Conservation (phyloP, 1,140 invertebrate genomes). For the Ceratoteleas bidentatus region DNA sequence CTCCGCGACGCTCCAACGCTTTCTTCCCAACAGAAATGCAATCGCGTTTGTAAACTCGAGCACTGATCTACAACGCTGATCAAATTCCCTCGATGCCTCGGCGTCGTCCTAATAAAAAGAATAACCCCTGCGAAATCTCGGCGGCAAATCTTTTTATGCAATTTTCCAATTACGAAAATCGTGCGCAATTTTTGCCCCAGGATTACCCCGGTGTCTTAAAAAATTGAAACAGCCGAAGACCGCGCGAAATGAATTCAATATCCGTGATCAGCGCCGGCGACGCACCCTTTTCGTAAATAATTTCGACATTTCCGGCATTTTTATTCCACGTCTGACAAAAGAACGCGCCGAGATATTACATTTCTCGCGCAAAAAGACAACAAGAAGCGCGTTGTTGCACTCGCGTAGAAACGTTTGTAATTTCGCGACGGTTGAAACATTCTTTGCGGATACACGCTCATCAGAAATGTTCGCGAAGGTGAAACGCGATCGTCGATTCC, state of each 20-base stretch:
- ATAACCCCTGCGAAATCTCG: background rate
- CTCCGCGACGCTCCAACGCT: no score
- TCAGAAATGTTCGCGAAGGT: background rate
- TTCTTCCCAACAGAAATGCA: background rate
- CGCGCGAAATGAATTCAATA: slow-evolving; percentile 8
- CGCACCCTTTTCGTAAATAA: slow-evolving; percentile 18
- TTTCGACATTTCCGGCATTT: slow-evolving; percentile 20
- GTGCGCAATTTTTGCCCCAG: slow-evolving; percentile 5
- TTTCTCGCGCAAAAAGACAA: slow-evolving; percentile 20
- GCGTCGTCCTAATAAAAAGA: slow-evolving; percentile 5
- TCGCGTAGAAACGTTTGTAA: background rate
- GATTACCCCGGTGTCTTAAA: background rate
- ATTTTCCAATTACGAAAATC: slow-evolving; percentile 31
- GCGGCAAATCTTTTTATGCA: slow-evolving; percentile 10
- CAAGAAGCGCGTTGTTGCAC: slow-evolving; percentile 12
- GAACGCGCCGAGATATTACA: slow-evolving; percentile 20
- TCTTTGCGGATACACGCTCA: background rate
- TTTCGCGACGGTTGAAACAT: slow-evolving; percentile 10
- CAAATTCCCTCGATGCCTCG: background rate
- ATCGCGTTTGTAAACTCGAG: background rate
- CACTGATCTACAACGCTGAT: background rate
- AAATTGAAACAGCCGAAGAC: slow-evolving; percentile 14
- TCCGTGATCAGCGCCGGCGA: slow-evolving; percentile 2
- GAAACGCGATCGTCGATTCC: slow-evolving; percentile 16
- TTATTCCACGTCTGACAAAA: slow-evolving; percentile 15